phyloP scores from a whole-genome alignment of 2,113 vertebrate species.

The Caranx melampygus region DNA sequence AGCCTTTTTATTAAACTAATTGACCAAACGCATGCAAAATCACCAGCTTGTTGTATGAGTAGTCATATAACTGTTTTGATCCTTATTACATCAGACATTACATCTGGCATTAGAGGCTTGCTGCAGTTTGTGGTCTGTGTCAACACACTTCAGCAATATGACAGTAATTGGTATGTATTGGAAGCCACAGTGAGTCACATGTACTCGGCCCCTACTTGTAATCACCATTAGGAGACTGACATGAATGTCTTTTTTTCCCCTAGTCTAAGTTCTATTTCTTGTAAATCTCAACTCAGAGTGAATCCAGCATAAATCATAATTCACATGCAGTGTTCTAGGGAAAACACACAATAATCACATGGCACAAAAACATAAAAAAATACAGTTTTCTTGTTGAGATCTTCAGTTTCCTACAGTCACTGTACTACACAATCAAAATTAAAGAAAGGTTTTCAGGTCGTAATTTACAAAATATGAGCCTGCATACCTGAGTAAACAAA shows the following conservation, averaged over 20 bases:
- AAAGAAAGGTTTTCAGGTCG: not conserved
- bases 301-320: not conserved
- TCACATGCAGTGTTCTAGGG: not conserved
- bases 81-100: constrained; percentile 25
- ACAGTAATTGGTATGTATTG: constrained; percentile 52
- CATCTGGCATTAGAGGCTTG: constrained; percentile 1
- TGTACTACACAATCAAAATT: not conserved
- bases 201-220: constrained; percentile 19
- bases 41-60: constrained; percentile 7
- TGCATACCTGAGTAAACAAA: too few species aligned
- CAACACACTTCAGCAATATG: constrained; percentile 22
- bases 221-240: constrained; percentile 28
- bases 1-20: not conserved
- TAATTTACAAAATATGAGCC: not conserved
- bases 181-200: constrained; percentile 13
- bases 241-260: not conserved
- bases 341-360: not conserved
- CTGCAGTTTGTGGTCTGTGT: constrained; percentile 20
- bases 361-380: not conserved
- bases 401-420: not conserved
- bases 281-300: constrained; percentile 24
- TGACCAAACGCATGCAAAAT: not conserved
- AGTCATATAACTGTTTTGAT: constrained; percentile 8
- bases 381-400: not conserved
- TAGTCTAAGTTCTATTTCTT: constrained; percentile 16